Evolutionary conservation across 2,113 vertebrate genomes (phyloP).

Genomic region (Synchiropus splendidus): DNA sequence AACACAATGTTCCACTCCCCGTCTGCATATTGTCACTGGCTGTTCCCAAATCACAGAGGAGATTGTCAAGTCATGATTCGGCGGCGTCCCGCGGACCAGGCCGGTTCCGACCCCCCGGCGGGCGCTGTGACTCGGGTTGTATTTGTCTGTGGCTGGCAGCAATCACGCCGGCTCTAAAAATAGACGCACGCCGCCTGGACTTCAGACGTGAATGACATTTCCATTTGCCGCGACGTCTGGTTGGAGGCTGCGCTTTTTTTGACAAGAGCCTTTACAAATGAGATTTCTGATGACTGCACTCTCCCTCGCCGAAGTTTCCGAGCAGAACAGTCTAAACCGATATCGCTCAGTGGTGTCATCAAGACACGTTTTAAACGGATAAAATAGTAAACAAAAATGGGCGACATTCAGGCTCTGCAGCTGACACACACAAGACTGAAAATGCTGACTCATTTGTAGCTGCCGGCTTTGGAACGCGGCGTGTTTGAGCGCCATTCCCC

Average conservation of each 20-base stretch:
- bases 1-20: constrained; percentile 1
- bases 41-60: constrained; percentile 22
- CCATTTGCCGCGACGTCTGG: constrained; percentile 28
- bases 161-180: constrained; percentile 40
- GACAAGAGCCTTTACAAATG: constrained; percentile 22
- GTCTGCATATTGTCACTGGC: no score
- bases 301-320: no score
- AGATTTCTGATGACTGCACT: constrained; percentile 21
- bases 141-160: constrained; percentile 34
- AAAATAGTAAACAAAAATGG: no score
- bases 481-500: no score
- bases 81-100: constrained; percentile 9
- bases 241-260: constrained; percentile 24
- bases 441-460: no score
- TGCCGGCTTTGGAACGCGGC: no score
- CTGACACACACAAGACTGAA: no score
- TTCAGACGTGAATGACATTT: constrained; percentile 38
- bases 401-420: no score
- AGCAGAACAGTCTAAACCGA: no score
- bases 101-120: no score
- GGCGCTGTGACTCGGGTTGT: constrained; percentile 7
- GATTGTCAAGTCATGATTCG: constrained; percentile 12
- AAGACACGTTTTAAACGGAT: no score
- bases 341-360: constrained; percentile 6
- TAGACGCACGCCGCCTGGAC: constrained; percentile 36